Evolutionary conservation across 2,888 invertebrate genomes (phyloP).

Genomic region (Acronicta leporina): DNA sequence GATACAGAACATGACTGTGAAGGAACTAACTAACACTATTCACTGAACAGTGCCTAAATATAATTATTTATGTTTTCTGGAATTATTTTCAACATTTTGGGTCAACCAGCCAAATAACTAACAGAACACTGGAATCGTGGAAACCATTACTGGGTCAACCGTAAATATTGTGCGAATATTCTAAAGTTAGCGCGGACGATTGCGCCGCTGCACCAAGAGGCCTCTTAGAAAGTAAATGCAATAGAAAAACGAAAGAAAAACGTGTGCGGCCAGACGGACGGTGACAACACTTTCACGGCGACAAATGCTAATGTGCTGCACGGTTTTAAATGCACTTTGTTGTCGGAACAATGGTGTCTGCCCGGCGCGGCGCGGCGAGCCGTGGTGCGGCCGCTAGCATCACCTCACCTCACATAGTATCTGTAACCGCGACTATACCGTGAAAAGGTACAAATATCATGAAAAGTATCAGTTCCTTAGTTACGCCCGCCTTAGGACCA

Average conservation of each 20-base stretch:
- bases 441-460: neutral
- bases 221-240: constrained; percentile 53
- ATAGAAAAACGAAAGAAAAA: constrained; percentile 55
- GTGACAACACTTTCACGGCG: constrained; percentile 52
- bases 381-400: constrained; percentile 83
- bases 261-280: constrained; percentile 37
- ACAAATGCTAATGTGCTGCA: constrained; percentile 55
- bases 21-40: constrained; percentile 14
- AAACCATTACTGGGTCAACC: constrained; percentile 49
- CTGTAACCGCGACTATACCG: too few relatives aligned
- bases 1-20: constrained; percentile 4
- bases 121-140: constrained; percentile 26
- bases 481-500: too few relatives aligned
- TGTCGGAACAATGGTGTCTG: constrained; percentile 54
- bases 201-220: constrained; percentile 29
- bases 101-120: constrained; percentile 8
- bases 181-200: constrained; percentile 34
- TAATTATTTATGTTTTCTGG: constrained; percentile 14
- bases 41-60: constrained; percentile 2
- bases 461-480: neutral
- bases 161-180: constrained; percentile 42
- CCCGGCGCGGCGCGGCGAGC: constrained; percentile 46
- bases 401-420: constrained; percentile 1
- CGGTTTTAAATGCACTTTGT: constrained; percentile 54
- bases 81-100: constrained; percentile 25